These are phyloP conservation scores for Cataglyphis rosenhaueri DNA, from an alignment of 2,888 invertebrate genomes.

Conservation along the genomic window DNA sequence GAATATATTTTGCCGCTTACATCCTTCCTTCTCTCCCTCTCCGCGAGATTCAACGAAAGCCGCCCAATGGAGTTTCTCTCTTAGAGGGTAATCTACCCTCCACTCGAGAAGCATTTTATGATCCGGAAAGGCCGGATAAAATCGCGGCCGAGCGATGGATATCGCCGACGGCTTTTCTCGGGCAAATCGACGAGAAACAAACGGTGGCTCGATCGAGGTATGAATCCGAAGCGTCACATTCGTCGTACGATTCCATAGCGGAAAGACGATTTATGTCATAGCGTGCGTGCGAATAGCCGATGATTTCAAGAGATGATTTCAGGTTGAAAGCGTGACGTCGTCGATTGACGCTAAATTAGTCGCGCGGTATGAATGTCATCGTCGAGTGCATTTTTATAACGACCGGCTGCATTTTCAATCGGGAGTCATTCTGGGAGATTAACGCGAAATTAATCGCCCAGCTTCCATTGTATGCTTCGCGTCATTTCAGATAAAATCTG, in stretches of 20 bases:
- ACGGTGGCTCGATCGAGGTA: neutral
- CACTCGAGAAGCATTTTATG: slow-evolving; percentile 63
- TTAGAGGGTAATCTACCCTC: slow-evolving; percentile 57
- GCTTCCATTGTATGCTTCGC: neutral
- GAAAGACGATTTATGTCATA: slow-evolving; percentile 20
- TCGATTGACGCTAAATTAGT: slow-evolving; percentile 16
- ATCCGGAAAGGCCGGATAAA: slow-evolving; percentile 62
- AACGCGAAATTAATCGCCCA: slow-evolving; percentile 30
- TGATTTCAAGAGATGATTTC: neutral
- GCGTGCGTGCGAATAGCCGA: neutral
- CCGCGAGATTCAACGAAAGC: slow-evolving; percentile 26
- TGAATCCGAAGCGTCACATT: neutral
- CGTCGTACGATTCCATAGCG: neutral
- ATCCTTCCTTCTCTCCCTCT: neutral
- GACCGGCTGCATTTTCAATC: neutral
- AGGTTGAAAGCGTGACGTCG: neutral
- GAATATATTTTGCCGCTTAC: slow-evolving; percentile 61
- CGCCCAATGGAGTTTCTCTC: slow-evolving; percentile 40
- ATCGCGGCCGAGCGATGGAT: slow-evolving; percentile 41
- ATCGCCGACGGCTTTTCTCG: slow-evolving; percentile 33
- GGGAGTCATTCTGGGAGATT: neutral
- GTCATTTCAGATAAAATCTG: slow-evolving; percentile 23
- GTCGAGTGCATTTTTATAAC: slow-evolving; percentile 7
- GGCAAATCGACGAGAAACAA: slow-evolving; percentile 7
- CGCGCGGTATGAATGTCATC: slow-evolving; percentile 8